A percentile compares a stretch with the other conserved stretches of the same genome.
Conservation (phyloP, 2,888 invertebrate species). For the Argyra leucocephala region DNA sequence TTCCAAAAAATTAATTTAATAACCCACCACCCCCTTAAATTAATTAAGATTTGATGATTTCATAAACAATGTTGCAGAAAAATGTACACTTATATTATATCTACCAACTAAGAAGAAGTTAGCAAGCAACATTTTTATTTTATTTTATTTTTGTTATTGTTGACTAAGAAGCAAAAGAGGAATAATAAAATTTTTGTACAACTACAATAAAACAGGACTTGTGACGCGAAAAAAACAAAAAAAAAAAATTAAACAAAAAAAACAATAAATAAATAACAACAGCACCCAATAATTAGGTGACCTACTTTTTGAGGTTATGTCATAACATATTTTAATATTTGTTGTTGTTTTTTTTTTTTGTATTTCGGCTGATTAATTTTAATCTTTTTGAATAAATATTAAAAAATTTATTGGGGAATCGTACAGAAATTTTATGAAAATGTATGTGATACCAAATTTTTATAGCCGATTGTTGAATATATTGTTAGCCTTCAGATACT, state of each 20-base stretch:
- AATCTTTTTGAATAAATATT: slow-evolving; percentile 3
- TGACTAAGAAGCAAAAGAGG: no score
- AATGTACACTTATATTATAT: no score
- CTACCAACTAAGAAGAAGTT: no score
- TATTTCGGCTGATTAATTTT: neutral
- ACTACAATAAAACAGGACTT: slow-evolving; percentile 4
- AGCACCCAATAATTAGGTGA: neutral
- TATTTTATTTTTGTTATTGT: no score
- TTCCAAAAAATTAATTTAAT: no score
- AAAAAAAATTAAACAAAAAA: neutral
- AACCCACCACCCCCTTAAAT: no score
- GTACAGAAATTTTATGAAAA: neutral
- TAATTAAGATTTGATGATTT: no score
- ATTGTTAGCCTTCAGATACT: no score
- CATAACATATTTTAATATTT: neutral
- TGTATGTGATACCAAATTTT: no score
- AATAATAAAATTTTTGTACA: neutral
- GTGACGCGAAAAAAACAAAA: neutral
- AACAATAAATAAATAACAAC: no score
- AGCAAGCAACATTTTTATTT: no score
- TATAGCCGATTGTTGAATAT: no score
- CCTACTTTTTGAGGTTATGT: slow-evolving; percentile 4
- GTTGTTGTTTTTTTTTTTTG: neutral
- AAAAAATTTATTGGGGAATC: neutral
- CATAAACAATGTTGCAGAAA: neutral